Evolutionary conservation across 2,888 invertebrate species (phyloP), one percentile per base, ranked within the genome.

Genomic region (Capitulum mitella): DNA sequence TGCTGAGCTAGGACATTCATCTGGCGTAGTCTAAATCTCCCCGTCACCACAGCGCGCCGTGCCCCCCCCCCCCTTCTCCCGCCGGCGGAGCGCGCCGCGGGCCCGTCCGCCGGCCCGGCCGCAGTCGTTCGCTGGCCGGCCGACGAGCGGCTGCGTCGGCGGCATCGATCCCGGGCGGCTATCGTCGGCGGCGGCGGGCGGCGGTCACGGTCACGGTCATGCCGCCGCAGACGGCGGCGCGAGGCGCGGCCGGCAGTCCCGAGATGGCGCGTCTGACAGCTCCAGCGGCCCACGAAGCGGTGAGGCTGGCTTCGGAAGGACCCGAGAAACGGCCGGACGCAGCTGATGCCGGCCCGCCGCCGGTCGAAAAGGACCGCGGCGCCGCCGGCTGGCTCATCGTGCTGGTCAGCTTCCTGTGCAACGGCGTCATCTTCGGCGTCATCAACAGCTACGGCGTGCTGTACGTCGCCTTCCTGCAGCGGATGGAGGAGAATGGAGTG

Each of bases 381-480:
- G n/a, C 54, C 22, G 54, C 93, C 83, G 95, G 94, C 0, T 94
- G 93, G 90, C 86, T 91, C 80, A 91, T 96, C 29, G 90, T 95
- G 89, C 83, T 94, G 70, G 93, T 91, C 74, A 94, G 95, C 80
- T 94, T 96, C 86, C 87, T 94, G 80, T 93, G 93, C 84, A 96
- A 97, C 86, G 96, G 96, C 12, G 91, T 95, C 78, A 88, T 97
- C 78, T 95, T 96, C 86, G 94, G 96, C 77, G 90, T 94, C 75
- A 94, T 97, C 84, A 97, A 97, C 87, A 92, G 93, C 0, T 95
- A 92, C 85, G 92, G 95, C 82, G 90, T 94, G 46, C 89, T 95
- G 82, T 93, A 92, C 85, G 88, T 89, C 14, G 90, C 91, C 81
- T 88, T 95, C 75, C 88, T 89, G 83, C 88, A 89, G 78, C 89